Base-by-base conservation (phyloP, 2,797 vertebrate genomes). In the Rhinoraja longicauda region DNA sequence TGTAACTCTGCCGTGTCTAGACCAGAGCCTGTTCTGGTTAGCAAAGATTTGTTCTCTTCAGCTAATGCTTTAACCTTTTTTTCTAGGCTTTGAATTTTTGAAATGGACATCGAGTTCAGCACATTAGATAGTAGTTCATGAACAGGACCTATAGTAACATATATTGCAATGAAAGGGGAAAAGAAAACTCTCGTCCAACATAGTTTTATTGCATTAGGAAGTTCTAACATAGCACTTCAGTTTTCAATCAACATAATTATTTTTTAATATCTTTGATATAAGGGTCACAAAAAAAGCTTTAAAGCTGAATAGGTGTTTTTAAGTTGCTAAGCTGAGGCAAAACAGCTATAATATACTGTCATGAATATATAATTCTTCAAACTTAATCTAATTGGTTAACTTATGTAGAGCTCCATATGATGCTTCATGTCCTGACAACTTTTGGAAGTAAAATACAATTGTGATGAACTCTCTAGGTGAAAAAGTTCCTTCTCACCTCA, bases 1-100 rank as follows among this genome's bases (percentile, higher is more conserved):
- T 64, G 64, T 59, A 94, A 90, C 64, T 94, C 93, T 32, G 81
- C 32, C n/a, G 73, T 81, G 53, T 90, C 84, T 15, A 53, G 59
- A 8, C 19, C 81, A 67, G n/a, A 59, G 9, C 76, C 70, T 67
- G 93, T 77, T 77, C 62, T 70, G 21, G 12, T 53, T 1, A 39
- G n/a, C 53, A 76, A 76, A 77, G 93, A 64, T 72, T 32, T 78
- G 29, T 77, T 93, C 72, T 92, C 93, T 90, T 84, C 93, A 39
- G n/a, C 32, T 45, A 82, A 36, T 57, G 39, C 70, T 90, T 88
- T 84, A 29, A 53, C 53, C 3, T 70, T 73, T 86, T 93, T 57
- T 24, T 93, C 93, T 45, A 53, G 70, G 32, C 70, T 91, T 73
- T 91, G 67, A 73, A 91, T 45, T 91, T 73, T 91, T 72, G 70